Conservation (phyloP, 2,113 vertebrate species). For the Herpetotheres cachinnans region DNA sequence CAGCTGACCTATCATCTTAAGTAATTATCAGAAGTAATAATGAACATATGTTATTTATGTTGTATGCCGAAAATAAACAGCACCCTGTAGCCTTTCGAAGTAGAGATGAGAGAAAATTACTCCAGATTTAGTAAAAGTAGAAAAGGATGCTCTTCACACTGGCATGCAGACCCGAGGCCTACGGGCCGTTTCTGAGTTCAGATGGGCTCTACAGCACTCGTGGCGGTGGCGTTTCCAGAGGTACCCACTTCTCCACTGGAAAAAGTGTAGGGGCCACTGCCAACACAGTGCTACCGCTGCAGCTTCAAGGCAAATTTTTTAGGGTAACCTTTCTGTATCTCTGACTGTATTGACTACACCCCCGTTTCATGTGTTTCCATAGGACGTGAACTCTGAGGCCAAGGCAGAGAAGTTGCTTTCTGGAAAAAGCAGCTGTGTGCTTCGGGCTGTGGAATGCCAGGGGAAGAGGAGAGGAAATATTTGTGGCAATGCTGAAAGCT, state of each 20-base stretch:
- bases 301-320: neutral
- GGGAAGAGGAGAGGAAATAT: constrained; percentile 50
- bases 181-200: neutral
- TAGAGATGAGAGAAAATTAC: neutral
- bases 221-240: neutral
- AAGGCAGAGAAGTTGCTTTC: neutral
- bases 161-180: neutral
- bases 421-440: constrained; percentile 21
- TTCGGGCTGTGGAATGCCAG: constrained; percentile 28
- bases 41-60: neutral
- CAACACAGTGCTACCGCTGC: neutral
- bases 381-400: neutral
- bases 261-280: neutral
- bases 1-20: neutral
- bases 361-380: neutral
- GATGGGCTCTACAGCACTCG: neutral
- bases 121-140: neutral
- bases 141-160: neutral
- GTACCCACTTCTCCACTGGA: neutral
- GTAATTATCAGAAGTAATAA: neutral
- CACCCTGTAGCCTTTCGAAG: neutral
- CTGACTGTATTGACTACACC: neutral
- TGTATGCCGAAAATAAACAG: neutral
- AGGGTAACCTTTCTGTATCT: neutral
- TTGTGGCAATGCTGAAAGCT: constrained; percentile 53